A percentile compares a stretch with the other conserved stretches of the same genome.
Evolutionary conservation across 2,113 vertebrate species (phyloP).

Genomic region (Lamprologus callipterus): DNA sequence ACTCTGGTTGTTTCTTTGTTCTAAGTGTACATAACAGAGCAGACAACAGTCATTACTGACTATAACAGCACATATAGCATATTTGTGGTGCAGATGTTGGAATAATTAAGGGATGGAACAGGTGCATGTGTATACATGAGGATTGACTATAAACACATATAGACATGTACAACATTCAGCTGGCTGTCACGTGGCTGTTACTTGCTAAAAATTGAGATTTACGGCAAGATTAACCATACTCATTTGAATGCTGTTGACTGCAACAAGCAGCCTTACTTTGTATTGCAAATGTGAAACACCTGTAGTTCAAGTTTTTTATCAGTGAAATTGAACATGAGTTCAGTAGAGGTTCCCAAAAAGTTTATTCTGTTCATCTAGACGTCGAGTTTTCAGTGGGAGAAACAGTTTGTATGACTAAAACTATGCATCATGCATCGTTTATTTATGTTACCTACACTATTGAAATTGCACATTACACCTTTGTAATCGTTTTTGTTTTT

Average conservation of each 20-base stretch:
- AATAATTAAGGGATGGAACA: not conserved
- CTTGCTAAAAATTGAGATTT: fast-evolving
- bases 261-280: not conserved
- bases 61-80: fast-evolving
- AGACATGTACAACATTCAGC: not conserved
- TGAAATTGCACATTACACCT: not conserved
- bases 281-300: not conserved
- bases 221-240: not conserved
- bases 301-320: not conserved
- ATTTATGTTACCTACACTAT: not conserved
- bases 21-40: not conserved
- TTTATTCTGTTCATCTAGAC: not conserved
- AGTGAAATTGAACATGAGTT: fast-evolving
- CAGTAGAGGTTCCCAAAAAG: not conserved
- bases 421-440: fast-evolving
- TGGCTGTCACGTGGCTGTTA: not conserved
- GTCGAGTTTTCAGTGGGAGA: not conserved
- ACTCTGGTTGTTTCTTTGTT: not conserved
- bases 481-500: not conserved
- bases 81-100: not conserved
- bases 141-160: not conserved
- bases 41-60: not conserved
- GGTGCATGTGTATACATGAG: fast-evolving
- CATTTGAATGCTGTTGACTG: fast-evolving
- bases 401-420: not conserved